Percentiles rank a stretch among this genome's conserved stretches.
phyloP scores from a whole-genome alignment of 2,888 invertebrate genomes.

The Uropetala carovei region DNA sequence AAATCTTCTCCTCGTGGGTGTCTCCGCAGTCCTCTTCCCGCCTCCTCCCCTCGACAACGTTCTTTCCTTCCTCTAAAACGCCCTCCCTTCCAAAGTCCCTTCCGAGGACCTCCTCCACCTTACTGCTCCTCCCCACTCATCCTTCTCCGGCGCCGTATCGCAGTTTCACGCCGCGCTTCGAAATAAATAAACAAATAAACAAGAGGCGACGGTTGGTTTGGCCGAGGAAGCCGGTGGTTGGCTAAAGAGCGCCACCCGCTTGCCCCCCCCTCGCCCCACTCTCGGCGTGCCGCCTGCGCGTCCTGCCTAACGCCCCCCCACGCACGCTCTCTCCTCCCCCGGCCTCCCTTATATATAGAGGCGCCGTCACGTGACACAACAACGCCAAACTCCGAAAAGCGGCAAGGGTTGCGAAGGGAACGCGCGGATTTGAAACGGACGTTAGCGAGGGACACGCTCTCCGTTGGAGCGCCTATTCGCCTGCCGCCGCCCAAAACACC shows the following conservation, averaged over 20 bases:
- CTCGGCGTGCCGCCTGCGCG: neutral
- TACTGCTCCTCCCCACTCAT: neutral
- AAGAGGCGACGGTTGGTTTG: conserved; percentile 44
- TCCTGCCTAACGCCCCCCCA: neutral
- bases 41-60: too few species aligned
- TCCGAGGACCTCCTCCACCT: neutral
- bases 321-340: neutral
- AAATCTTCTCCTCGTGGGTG: too few species aligned
- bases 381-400: conserved; percentile 16
- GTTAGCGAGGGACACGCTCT: too few species aligned
- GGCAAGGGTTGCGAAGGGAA: neutral
- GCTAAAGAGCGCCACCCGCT: conserved; percentile 15
- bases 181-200: conserved; percentile 64
- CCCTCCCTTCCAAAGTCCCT: neutral
- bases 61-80: neutral
- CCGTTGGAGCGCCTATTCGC: too few species aligned
- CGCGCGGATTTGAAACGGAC: neutral
- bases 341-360: conserved; percentile 48
- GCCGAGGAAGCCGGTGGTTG: conserved; percentile 56
- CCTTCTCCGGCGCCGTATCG: conserved; percentile 54
- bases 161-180: conserved; percentile 44
- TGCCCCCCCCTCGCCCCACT: neutral
- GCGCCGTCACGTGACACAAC: conserved; percentile 42
- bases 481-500: neutral
- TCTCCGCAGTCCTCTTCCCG: too few species aligned